Base-by-base conservation (phyloP, 2,113 vertebrate species). In the Sarotherodon lohbergeri region DNA sequence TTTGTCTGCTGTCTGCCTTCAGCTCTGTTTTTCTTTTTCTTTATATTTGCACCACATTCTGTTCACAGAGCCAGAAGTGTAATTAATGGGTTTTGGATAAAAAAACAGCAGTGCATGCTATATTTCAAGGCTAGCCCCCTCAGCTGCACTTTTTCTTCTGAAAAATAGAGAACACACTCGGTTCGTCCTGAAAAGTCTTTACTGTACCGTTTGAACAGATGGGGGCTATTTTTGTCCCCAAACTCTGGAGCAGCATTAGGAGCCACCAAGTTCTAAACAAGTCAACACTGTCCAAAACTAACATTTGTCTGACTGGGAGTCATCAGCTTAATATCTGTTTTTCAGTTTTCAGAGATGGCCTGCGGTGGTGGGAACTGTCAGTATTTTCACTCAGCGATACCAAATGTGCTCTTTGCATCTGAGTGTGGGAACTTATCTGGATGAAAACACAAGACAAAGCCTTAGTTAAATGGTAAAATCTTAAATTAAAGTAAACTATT, bases 191-290 rank as follows among this genome's bases (percentile, higher is more conserved):
- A 87, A 86, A 90, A 43, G 68, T 63, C 76, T 86, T 87, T 56
- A 13, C 54, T 90, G 63, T 32, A 54, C 80, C 86, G 46, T 80
- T 88, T 24, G 66, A 85, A 92, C 90, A 95, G 88, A 95, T 84
- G 80, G 90, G 88, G 90, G 48, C 56, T 94, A 94, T 92, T 93
- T 92, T 82, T 57, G 79, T 89, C 82, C 92, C 36, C 2, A 7
- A 84, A 82, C 16, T 32, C 79, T 90, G 90, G 89, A 79, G 61
- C 39, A 5, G 39, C 32, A 5, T 88, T 80, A 86, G 86, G 52
- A 93, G 88, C 88, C 88, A 88, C 88, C 82, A 81, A 85, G 89
- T 73, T 87, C 89, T 91, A 95, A 94, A 94, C 93, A 94, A 91
- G 55, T 39, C 82, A 39, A 56, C 36, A 4, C 34, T 83, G 22